Evolutionary conservation across 2,888 invertebrate genomes (phyloP).

Genomic region (Phalera bucephala): DNA sequence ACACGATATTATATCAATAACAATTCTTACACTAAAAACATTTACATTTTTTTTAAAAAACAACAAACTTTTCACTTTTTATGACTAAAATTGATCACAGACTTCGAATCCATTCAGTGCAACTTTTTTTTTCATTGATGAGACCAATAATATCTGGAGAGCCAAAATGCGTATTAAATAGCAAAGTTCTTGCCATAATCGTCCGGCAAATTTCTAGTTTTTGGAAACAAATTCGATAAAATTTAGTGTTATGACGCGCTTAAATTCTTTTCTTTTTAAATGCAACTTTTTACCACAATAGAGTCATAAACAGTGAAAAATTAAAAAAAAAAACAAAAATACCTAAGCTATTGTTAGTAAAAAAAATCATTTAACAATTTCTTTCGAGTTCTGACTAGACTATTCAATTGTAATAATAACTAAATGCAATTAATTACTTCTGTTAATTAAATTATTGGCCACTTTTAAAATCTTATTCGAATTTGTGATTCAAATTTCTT

Average conservation of each 20-base stretch:
- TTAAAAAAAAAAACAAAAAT: conserved; percentile 12
- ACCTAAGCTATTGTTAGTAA: conserved; percentile 28
- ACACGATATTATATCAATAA: conserved; percentile 53
- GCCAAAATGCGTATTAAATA: conserved; percentile 3
- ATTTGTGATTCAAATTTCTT: too few species aligned
- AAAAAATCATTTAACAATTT: conserved; percentile 22
- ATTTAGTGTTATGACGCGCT: too few species aligned
- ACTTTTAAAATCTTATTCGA: too few species aligned
- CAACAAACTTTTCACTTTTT: conserved; percentile 30
- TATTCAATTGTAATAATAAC: conserved; percentile 9
- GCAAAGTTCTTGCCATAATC: too few species aligned
- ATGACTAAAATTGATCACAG: not conserved
- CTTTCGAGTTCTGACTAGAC: conserved; percentile 27
- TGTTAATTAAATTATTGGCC: too few species aligned
- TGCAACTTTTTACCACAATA: too few species aligned
- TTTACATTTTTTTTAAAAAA: conserved; percentile 47
- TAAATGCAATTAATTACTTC: conserved; percentile 6
- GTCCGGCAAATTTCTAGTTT: too few species aligned
- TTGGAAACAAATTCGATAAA: too few species aligned
- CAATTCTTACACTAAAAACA: conserved; percentile 55
- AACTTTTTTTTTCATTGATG: not conserved
- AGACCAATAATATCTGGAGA: too few species aligned
- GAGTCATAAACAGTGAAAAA: conserved; percentile 28
- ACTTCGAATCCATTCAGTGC: not conserved
- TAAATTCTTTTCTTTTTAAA: too few species aligned